Base-by-base conservation (phyloP, 2,113 vertebrate species). In the Scomber colias region DNA sequence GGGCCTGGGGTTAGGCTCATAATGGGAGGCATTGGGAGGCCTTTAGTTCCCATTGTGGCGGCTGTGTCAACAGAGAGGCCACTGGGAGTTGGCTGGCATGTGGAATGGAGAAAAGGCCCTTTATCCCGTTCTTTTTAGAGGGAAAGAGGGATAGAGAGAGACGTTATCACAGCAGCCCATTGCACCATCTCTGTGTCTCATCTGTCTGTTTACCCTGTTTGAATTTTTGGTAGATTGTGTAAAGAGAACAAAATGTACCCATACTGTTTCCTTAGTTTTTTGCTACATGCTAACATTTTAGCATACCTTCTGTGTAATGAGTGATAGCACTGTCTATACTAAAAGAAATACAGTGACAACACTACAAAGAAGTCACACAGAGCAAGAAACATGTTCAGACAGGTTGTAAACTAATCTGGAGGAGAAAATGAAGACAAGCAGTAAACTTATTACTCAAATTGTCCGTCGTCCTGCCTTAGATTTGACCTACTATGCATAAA, bases 61-160 rank as follows among this genome's bases (percentile, higher is more conserved):
- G 87, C 96, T 96, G 95, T 95, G 96, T 97, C 97, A 99, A 98
- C 97, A 97, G 95, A 97, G 96, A 96, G 96, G 95, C 96, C 95
- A 91, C 95, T 95, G 94, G 95, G 95, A 96, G 96, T 95, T 95
- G 95, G 93, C 95, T 95, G 96, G 96, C 95, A 95, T 95, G 95
- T 95, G 95, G 95, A 94, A 95, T 13, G 93, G 92, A 87, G 86
- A 92, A 95, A 94, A 92, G 89, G 89, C 82, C 88, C 93, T 94
- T 96, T 96, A 95, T 95, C 95, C 94, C 93, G 84, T 83, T 88
- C 91, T 92, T 90, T 89, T 92, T 56, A 69, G n/a, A 63, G 45
- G 60, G 48, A 67, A 24, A 2, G 12, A 57, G 31, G 14, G 63
- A 61, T 55, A 69, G 75, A 72, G 78, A 59, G 71, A 74, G 73